phyloP scores from a whole-genome alignment of 1,140 invertebrate species.

The Drosophila pruinosa region DNA sequence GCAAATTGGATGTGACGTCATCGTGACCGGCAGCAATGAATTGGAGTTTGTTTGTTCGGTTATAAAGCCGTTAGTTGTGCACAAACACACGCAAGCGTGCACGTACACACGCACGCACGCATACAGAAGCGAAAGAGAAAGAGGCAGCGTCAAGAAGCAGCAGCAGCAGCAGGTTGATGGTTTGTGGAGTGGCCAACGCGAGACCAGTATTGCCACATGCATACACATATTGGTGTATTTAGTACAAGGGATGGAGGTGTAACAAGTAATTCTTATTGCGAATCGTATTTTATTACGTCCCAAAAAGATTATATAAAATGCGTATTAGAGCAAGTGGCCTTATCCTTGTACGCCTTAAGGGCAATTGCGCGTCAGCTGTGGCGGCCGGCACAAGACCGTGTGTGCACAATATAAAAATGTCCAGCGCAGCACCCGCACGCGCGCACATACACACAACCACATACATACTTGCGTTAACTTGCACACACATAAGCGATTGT shows the following conservation, averaged over 20 bases:
- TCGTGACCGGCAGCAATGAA: conserved; percentile 12
- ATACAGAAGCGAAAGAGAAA: conserved; percentile 29
- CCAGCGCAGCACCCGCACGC: conserved; percentile 65
- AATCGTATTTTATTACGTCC: conserved; percentile 10
- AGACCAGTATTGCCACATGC: conserved; percentile 37
- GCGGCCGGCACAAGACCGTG: conserved; percentile 13
- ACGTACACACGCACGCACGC: neutral
- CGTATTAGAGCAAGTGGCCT: conserved; percentile 7
- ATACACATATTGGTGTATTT: too few relatives aligned
- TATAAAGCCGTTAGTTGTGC: conserved; percentile 30
- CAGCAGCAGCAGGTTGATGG: conserved; percentile 25
- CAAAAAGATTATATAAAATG: conserved; percentile 29
- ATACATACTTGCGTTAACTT: too few relatives aligned
- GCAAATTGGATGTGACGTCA: conserved; percentile 26
- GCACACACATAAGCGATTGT: neutral
- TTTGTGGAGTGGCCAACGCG: neutral
- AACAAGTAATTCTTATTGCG: too few relatives aligned
- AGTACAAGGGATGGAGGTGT: neutral
- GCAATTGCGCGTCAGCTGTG: conserved; percentile 28
- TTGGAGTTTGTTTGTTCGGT: conserved; percentile 35
- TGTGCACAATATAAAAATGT: conserved; percentile 50
- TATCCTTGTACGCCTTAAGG: conserved; percentile 5
- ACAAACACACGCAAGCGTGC: conserved; percentile 1
- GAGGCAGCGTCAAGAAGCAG: conserved; percentile 14
- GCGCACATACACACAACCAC: conserved; percentile 24